Base-by-base conservation (phyloP, 1,140 invertebrate species). In the Coboldia fuscipes region DNA sequence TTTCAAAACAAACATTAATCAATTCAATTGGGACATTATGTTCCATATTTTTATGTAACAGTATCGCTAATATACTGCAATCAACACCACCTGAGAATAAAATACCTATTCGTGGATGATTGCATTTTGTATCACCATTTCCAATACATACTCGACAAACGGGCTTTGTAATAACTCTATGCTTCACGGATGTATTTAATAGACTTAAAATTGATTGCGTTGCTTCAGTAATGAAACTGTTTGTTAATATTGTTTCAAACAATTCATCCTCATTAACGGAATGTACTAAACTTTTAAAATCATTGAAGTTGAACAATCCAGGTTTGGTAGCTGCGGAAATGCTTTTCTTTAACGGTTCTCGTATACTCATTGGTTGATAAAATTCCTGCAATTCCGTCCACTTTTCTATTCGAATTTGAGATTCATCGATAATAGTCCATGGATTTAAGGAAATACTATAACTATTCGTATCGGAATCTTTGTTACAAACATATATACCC, bases 21-120 rank as follows among this genome's bases (percentile, higher is more conserved):
- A 97, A 64, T 60, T 97, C 90, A 44, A 97, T 88, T 22, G 74
- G 63, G 48, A 83, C 72, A 24, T 63, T 45, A 39, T 44, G 39
- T 3, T 71, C 59, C 16, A 89, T 48, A 60, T 67, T 75, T 60
- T 72, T 70, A 54, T 90, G 62, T 14, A 77, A 70, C 18, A 96
- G 50, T 21, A 72, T 61, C 21, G 90, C 78, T 39, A 97, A 57
- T 43, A 96, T 68, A 18, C 84, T 73, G 29, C 90, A 97, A 60
- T 97, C 93, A 10, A 97, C 60, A 18, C 93, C 93, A 35, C 92
- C 92, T 44, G 90, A 97, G 64, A 96, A 97, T 42, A 94, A 60
- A 38, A 97, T 57, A 21, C 76, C 86, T 24, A 86, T 58, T 55
- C 77, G 76, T 14, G 79, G 61, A 60, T 92, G 85, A 33, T 39